A percentile compares a stretch with the other conserved stretches of the same genome.
Evolutionary conservation across 2,888 invertebrate species (phyloP).

Genomic region (Augochlorella aurata): DNA sequence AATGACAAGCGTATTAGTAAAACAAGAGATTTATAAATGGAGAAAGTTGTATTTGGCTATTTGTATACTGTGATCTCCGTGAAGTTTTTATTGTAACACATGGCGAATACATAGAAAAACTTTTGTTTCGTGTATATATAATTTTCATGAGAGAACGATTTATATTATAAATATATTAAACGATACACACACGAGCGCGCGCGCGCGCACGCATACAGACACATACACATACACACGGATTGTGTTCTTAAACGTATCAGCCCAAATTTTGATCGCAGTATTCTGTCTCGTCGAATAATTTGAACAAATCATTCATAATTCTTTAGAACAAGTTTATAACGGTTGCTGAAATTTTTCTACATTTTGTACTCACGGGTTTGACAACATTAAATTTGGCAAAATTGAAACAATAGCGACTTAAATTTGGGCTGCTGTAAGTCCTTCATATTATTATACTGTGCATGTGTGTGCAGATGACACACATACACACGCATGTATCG

Average conservation of each 20-base stretch:
- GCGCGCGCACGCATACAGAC: conserved; percentile 24
- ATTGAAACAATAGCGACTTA: background rate
- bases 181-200: background rate
- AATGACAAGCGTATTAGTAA: conserved; percentile 38
- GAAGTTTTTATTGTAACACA: conserved; percentile 69
- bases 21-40: conserved; percentile 56
- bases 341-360: background rate
- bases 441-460: conserved; percentile 36
- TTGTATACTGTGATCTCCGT: conserved; percentile 82
- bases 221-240: conserved; percentile 41
- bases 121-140: conserved; percentile 49
- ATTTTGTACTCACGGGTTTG: background rate
- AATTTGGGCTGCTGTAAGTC: conserved; percentile 37
- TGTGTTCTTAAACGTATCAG: conserved; percentile 42
- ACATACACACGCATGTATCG: conserved; percentile 29
- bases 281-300: background rate
- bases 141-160: conserved; percentile 47
- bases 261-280: conserved; percentile 23
- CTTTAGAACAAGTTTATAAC: background rate
- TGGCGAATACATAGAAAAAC: conserved; percentile 43
- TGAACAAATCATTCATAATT: background rate
- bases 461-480: conserved; percentile 9
- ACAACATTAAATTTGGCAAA: background rate
- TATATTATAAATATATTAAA: conserved; percentile 61
- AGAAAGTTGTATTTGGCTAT: conserved; percentile 80